Evolutionary conservation across 2,113 vertebrate genomes (phyloP).

Genomic region (Coryphaenoides rupestris): DNA sequence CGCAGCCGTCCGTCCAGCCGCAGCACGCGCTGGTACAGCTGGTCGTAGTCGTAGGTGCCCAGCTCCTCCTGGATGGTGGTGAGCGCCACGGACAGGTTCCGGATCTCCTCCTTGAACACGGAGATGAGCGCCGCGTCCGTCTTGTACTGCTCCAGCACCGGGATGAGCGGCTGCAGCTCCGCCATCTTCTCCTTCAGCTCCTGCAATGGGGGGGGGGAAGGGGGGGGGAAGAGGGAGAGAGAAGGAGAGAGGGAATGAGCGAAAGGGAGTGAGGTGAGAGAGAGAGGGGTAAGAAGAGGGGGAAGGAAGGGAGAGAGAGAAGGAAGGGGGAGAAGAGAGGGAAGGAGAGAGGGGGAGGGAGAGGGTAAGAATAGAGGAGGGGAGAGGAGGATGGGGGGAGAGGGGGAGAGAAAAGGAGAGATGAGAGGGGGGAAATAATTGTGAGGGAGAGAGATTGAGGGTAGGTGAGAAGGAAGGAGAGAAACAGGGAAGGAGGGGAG

Average conservation of each 20-base stretch:
- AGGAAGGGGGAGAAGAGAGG: background rate
- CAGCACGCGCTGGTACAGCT: conserved; percentile 90
- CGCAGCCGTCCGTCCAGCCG: conserved; percentile 88
- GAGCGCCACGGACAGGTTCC: conserved; percentile 88
- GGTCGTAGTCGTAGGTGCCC: conserved; percentile 93
- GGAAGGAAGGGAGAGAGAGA: background rate
- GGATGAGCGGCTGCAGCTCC: conserved; percentile 91
- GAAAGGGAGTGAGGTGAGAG: background rate
- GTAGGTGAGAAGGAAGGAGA: background rate
- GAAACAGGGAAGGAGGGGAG: background rate
- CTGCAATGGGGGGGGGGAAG: conserved; percentile 60
- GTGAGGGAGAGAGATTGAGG: background rate
- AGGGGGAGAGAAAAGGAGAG: too few species aligned
- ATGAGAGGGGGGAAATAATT: too few species aligned
- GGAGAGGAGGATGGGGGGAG: conserved; percentile 14
- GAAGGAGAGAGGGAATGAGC: too few species aligned
- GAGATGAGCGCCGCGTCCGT: conserved; percentile 93
- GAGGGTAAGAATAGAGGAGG: conserved; percentile 8
- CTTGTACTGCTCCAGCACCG: conserved; percentile 97
- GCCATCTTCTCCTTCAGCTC: conserved; percentile 97
- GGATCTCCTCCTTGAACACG: conserved; percentile 97
- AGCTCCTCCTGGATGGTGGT: conserved; percentile 95
- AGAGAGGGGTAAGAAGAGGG: background rate
- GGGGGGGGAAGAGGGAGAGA: conserved; percentile 1
- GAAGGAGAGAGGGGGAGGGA: background rate